phyloP scores from a whole-genome alignment of 2,888 invertebrate species.

The Agonum fuliginosum region DNA sequence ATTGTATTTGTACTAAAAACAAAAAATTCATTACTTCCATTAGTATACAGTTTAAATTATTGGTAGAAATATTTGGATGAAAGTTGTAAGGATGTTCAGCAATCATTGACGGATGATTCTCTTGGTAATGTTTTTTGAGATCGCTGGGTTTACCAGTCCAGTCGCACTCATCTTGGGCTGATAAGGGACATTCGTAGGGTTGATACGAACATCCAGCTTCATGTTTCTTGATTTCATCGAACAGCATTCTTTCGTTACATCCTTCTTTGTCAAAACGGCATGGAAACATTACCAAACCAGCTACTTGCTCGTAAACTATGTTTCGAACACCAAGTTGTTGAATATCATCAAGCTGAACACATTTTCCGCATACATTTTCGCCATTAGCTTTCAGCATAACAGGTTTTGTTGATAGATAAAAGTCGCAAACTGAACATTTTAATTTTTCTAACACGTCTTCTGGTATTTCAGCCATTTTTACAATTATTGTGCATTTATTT shows the following conservation, averaged over 20 bases:
- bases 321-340: background rate
- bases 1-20: slow-evolving; percentile 13
- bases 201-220: background rate
- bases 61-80: background rate
- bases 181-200: background rate
- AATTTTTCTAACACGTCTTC: background rate
- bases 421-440: too few relatives aligned
- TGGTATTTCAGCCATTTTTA: too few relatives aligned
- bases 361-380: background rate
- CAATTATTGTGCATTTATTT: too few relatives aligned
- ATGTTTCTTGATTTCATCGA: background rate
- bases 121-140: slow-evolving; percentile 6
- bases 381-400: background rate
- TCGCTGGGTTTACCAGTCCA: background rate
- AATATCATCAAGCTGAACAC: background rate
- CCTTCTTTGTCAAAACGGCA: slow-evolving; percentile 34
- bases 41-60: background rate
- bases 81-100: background rate
- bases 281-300: background rate
- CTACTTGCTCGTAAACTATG: background rate
- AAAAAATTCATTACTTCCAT: slow-evolving; percentile 6
- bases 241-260: background rate
- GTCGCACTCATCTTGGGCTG: background rate
- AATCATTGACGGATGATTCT: background rate
- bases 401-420: slow-evolving; percentile 2